phyloP scores from a whole-genome alignment of 1,140 invertebrate species.

The Pachyrhynchus sulphureomaculatus region DNA sequence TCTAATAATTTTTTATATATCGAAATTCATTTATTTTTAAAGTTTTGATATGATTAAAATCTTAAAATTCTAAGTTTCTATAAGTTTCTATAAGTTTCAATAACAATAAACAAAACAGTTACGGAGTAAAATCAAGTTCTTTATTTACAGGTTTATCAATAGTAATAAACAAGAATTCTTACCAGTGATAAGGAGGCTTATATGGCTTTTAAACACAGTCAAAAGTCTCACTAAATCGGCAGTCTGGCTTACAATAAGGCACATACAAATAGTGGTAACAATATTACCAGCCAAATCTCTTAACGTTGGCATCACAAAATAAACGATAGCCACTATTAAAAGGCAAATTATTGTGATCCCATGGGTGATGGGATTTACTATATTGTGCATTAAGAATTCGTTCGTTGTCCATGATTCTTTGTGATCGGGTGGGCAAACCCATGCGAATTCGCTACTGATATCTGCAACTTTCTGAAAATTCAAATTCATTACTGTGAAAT shows the following conservation, averaged over 20 bases:
- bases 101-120: neutral
- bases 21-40: too few species aligned
- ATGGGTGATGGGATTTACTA: slow-evolving; percentile 75
- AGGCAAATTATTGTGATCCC: slow-evolving; percentile 69
- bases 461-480: slow-evolving; percentile 47
- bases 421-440: slow-evolving; percentile 71
- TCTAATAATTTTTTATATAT: too few species aligned
- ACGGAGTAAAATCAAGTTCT: too few species aligned
- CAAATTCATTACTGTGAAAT: too few species aligned
- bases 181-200: slow-evolving; percentile 77
- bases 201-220: slow-evolving; percentile 74
- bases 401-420: slow-evolving; percentile 67
- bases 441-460: slow-evolving; percentile 63
- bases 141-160: too few species aligned
- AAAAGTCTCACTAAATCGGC: slow-evolving; percentile 76
- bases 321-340: slow-evolving; percentile 74
- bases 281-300: slow-evolving; percentile 81
- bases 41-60: too few species aligned
- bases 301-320: slow-evolving; percentile 80
- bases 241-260: slow-evolving; percentile 72
- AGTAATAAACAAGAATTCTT: too few species aligned
- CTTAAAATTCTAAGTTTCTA: too few species aligned
- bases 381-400: slow-evolving; percentile 70
- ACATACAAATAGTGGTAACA: slow-evolving; percentile 74
- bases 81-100: neutral